Evolutionary conservation across 37 sponge, comb jelly and placozoan genomes (phyloP), one percentile per base, ranked within the genome.

Genomic region (Eunapius fragilis): DNA sequence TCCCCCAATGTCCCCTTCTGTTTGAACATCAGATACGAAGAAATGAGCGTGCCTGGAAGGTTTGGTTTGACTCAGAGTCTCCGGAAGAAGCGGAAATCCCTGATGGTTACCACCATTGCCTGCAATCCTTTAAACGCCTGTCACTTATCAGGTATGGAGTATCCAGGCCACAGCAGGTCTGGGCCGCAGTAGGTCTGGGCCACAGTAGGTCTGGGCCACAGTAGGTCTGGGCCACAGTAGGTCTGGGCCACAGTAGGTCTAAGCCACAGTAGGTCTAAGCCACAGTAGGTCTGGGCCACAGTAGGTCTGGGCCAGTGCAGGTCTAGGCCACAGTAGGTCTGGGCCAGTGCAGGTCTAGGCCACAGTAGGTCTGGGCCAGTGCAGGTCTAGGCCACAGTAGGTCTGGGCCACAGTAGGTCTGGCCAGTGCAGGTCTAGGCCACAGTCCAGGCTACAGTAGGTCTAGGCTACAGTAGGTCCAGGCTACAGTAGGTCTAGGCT

Each of bases 1-100:
- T 45, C 7, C 9, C 9, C 47, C 4, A 11, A 45, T 58, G 14
- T 58, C 58, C 22, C 7, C 14, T 11, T 58, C 17, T 17, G 22
- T 58, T 58, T 11, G 17, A 12, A 58, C 58, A 19, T 58, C 71
- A 95, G 96, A 90, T 97, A 69, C 75, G 85, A 33, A 84, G 96
- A 17, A 97, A 97, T 74, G 97, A 97, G 35, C 86, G 94, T 67
- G 72, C 76, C 2, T 99, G 99, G 99, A 96, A 92, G 89, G 75
- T 80, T n/a, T 99, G 99, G 99, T 99, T 92, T 92, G 99, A 99
- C 68, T 86, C 88, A n/a, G 95, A 95, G 73, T 94, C 96, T 17
- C 99, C 99, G 24, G 99, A 99, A 67, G 99, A 99, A 77, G 89
- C 96, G 37, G 90, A 87, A 50, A 90, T 95, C 25, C 99, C 99